A percentile compares a stretch with the other conserved stretches of the same genome.
Evolutionary conservation across 2,113 vertebrate species (phyloP).

Genomic region (Collichthys lucidus): DNA sequence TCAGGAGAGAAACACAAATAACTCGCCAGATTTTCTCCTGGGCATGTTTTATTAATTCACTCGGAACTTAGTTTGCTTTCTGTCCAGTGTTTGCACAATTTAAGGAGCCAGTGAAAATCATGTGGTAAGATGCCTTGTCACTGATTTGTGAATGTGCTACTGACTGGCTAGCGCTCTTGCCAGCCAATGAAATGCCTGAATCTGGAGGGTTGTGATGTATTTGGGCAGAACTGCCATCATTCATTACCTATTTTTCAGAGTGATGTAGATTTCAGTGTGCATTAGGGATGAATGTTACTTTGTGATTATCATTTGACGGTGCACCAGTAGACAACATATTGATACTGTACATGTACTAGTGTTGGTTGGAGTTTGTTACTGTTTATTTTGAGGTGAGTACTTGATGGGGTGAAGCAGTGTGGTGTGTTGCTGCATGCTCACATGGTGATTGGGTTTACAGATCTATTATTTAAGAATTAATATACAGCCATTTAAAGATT

Average conservation of each 20-base stretch:
- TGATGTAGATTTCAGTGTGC: slow-evolving; percentile 43
- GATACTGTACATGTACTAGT: slow-evolving; percentile 48
- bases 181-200: slow-evolving; percentile 48
- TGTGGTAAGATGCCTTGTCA: slow-evolving; percentile 46
- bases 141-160: slow-evolving; percentile 67
- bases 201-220: slow-evolving; percentile 22
- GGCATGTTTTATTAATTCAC: neutral
- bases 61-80: slow-evolving; percentile 1
- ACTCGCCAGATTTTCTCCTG: slow-evolving; percentile 10
- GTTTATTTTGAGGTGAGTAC: slow-evolving; percentile 36
- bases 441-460: slow-evolving; percentile 52
- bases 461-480: slow-evolving; percentile 50
- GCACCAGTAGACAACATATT: slow-evolving; percentile 17
- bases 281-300: slow-evolving; percentile 49
- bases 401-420: slow-evolving; percentile 47
- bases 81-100: slow-evolving; percentile 19
- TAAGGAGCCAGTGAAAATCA: slow-evolving; percentile 34
- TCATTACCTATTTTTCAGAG: neutral
- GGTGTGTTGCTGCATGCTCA: slow-evolving; percentile 48
- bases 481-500: slow-evolving; percentile 68
- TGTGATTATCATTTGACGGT: slow-evolving; percentile 36
- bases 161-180: slow-evolving; percentile 55
- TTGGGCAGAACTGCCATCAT: slow-evolving; percentile 31
- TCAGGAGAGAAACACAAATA: slow-evolving; percentile 34
- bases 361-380: slow-evolving; percentile 37